phyloP scores from a whole-genome alignment of 2,888 invertebrate species.

The Diaperis boleti region DNA sequence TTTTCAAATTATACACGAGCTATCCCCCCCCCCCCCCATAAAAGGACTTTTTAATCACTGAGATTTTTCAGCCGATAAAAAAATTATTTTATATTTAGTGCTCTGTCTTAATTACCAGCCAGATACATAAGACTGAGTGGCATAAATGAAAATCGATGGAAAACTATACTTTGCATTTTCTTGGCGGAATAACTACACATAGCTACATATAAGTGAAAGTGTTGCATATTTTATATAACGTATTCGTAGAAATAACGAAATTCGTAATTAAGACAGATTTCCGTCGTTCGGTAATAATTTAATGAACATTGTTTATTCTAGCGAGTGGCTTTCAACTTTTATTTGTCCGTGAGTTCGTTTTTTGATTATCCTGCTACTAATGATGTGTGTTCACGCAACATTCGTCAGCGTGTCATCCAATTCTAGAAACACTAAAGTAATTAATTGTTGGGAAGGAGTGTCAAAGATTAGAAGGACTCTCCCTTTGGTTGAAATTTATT shows the following conservation, averaged over 20 bases:
- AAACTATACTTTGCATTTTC: neutral
- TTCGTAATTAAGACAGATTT: no score
- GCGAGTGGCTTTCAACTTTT: neutral
- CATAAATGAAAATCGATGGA: conserved; percentile 12
- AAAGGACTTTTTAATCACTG: neutral
- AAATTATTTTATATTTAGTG: neutral
- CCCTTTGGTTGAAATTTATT: conserved; percentile 2
- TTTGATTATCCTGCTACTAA: neutral
- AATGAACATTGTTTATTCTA: neutral
- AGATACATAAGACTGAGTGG: neutral
- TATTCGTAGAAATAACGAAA: neutral
- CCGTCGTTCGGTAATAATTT: neutral
- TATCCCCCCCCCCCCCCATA: no score
- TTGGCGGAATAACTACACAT: neutral
- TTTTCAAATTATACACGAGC: no score
- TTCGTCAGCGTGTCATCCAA: conserved; percentile 20
- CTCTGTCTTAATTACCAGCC: conserved; percentile 5
- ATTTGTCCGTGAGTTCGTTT: conserved; percentile 5
- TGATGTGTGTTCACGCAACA: conserved; percentile 20
- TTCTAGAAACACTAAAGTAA: conserved; percentile 20
- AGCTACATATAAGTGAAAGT: conserved; percentile 6
- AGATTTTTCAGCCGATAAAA: conserved; percentile 3
- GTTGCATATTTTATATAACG: neutral
- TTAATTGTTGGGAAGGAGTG: conserved; percentile 12
- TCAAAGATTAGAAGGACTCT: conserved; percentile 9